These are phyloP conservation scores for Hyppa rectilinea DNA, from an alignment of 2,888 invertebrate genomes.

Conservation along the genomic window DNA sequence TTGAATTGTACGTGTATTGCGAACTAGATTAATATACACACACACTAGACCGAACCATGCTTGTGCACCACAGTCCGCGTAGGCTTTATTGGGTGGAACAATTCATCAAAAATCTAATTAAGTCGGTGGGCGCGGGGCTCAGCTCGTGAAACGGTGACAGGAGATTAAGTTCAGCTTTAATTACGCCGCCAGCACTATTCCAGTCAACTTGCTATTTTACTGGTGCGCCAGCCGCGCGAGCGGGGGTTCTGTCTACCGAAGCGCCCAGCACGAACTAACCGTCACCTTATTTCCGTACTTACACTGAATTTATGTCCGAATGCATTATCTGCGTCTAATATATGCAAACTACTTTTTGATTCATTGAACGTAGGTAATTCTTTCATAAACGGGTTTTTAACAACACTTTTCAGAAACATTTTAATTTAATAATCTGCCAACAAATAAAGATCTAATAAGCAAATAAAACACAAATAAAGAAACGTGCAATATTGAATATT, in stretches of 20 bases:
- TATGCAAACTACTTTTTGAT: constrained; percentile 52
- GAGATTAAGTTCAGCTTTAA: constrained; percentile 87
- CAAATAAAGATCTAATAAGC: not conserved
- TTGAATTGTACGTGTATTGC: not conserved
- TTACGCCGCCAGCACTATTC: constrained; percentile 78
- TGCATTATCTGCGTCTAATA: constrained; percentile 64
- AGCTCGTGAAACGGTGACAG: constrained; percentile 80
- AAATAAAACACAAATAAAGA: constrained; percentile 2
- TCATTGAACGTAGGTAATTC: constrained; percentile 20
- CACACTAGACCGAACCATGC: constrained; percentile 29
- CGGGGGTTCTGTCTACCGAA: constrained; percentile 52
- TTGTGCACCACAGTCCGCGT: constrained; percentile 39
- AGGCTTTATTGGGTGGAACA: constrained; percentile 66
- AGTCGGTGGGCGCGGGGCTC: constrained; percentile 72
- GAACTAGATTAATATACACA: constrained; percentile 6
- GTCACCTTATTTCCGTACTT: constrained; percentile 69
- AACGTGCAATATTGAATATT: constrained; percentile 29
- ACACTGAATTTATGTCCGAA: constrained; percentile 66
- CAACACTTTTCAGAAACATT: not conserved
- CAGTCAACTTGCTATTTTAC: constrained; percentile 74
- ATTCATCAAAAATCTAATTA: constrained; percentile 86
- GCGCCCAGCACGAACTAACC: constrained; percentile 63
- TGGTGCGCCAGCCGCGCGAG: constrained; percentile 49
- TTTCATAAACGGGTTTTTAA: constrained; percentile 4
- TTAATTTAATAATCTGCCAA: not conserved